Percentiles rank a stretch among this genome's conserved stretches.
phyloP scores from a whole-genome alignment of 2,797 vertebrate genomes.

The Lutjanus argentimaculatus region DNA sequence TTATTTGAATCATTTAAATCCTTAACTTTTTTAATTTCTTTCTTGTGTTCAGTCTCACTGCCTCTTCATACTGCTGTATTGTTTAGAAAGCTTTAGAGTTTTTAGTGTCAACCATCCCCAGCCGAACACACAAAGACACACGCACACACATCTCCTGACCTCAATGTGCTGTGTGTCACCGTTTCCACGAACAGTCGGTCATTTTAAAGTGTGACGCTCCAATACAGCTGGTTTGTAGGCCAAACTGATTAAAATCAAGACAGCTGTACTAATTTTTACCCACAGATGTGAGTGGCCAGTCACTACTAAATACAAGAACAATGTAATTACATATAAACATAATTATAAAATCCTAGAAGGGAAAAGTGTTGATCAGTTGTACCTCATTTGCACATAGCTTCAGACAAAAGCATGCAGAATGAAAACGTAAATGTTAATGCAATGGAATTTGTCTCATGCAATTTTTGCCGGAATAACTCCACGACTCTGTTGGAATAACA shows the following conservation, averaged over 20 bases:
- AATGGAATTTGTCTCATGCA: background rate
- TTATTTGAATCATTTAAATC: slow-evolving; percentile 3
- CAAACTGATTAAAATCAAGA: slow-evolving; percentile 59
- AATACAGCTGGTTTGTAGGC: slow-evolving; percentile 43
- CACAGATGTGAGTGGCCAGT: slow-evolving; percentile 10
- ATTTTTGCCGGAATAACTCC: background rate
- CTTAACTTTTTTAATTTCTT: background rate
- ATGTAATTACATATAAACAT: background rate
- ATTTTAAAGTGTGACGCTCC: slow-evolving; percentile 33
- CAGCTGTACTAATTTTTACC: slow-evolving; percentile 23
- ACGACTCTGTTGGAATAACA: too few species aligned
- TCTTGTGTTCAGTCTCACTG: background rate
- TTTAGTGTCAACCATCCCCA: background rate
- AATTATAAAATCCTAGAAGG: background rate
- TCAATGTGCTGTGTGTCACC: slow-evolving; percentile 26
- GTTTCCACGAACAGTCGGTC: slow-evolving; percentile 49
- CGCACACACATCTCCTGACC: slow-evolving; percentile 38
- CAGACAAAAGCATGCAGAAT: background rate
- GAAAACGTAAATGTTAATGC: background rate
- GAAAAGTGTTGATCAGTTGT: background rate
- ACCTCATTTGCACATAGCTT: background rate
- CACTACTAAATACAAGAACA: background rate
- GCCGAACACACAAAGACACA: background rate
- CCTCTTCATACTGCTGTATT: background rate
- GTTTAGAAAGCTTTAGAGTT: slow-evolving; percentile 22